Evolutionary conservation across 2,113 vertebrate species (phyloP).

Genomic region (Vulpes vulpes): DNA sequence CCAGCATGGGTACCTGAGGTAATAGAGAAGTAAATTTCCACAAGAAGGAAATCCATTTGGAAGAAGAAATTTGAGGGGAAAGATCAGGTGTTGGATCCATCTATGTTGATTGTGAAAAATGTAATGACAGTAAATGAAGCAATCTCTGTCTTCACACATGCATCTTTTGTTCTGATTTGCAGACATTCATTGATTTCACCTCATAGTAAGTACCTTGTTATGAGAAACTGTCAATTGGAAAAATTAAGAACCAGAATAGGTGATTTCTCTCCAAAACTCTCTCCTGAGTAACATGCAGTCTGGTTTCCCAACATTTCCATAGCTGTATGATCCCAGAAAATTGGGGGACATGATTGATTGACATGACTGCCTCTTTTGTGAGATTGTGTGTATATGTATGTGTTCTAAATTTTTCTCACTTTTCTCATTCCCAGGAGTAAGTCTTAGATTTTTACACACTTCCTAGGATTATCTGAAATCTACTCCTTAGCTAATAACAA

Average conservation of each 20-base stretch:
- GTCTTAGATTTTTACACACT: not conserved
- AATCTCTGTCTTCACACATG: not conserved
- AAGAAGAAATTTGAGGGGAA: not conserved
- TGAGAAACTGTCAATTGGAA: not conserved
- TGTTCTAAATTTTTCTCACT: not conserved
- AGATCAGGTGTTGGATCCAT: not conserved
- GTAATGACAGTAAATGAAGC: no score
- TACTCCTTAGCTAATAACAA: not conserved
- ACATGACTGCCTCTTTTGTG: not conserved
- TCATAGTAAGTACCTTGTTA: not conserved
- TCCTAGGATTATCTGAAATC: not conserved
- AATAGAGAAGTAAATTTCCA: not conserved
- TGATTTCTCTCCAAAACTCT: not conserved
- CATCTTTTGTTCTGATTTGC: not conserved
- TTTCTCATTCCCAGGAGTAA: not conserved
- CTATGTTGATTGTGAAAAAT: not conserved
- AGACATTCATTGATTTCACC: not conserved
- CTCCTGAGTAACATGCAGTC: not conserved
- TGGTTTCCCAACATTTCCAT: not conserved
- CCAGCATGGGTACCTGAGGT: no score
- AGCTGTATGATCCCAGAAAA: not conserved
- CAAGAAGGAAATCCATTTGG: not conserved
- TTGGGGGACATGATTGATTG: not conserved
- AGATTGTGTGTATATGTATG: not conserved
- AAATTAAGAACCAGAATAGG: not conserved